Evolutionary conservation across 1,140 invertebrate genomes (phyloP), one percentile per base, ranked within the genome.

Genomic region (Aricia agestis): DNA sequence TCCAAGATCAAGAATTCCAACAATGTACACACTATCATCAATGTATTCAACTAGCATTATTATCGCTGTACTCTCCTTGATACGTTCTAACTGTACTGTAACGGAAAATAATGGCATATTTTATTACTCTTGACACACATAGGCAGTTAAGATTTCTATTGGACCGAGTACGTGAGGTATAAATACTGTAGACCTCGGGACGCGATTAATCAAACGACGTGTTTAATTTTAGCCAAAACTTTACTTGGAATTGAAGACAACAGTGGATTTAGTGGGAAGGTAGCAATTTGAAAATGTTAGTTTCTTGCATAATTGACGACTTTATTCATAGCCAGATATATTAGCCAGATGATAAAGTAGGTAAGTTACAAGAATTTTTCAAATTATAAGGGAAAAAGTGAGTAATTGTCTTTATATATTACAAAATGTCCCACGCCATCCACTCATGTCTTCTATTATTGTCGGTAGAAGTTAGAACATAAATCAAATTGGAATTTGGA

Each of bases 91-190:
- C 59, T 7, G 59, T 63, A 63, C 7, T 19, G 18, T 18, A 17
- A 19, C 59, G 59, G 59, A 63, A 63, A 63, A 63, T 63, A 63
- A 63, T 63, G 18, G 19, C 59, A 19, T 63, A 63, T 18, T 63
- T 63, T 63, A 63, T 63, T 63, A 63, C 59, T 63, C 59, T 63
- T 63, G 59, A 63, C 59, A 63, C 59, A 63, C 18, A 19, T 63
- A 19, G 59, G 59, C 17, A 3, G 18, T 63, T 63, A 25, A 63
- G 59, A 63, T 63, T 63, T 63, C 59, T 63, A 63, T 63, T 63
- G 59, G 59, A 63, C 5, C 18, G 19, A 63, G 17, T 63, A 63
- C 18, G 10, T 52, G 45, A 52, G 45, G 45, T 13, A 52, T 52
- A 52, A 52, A 52, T 52, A 13, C 13, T 52, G 59, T 19, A 0